Evolutionary conservation across 1,140 invertebrate genomes (phyloP).

Genomic region (Sitobion miscanthi): DNA sequence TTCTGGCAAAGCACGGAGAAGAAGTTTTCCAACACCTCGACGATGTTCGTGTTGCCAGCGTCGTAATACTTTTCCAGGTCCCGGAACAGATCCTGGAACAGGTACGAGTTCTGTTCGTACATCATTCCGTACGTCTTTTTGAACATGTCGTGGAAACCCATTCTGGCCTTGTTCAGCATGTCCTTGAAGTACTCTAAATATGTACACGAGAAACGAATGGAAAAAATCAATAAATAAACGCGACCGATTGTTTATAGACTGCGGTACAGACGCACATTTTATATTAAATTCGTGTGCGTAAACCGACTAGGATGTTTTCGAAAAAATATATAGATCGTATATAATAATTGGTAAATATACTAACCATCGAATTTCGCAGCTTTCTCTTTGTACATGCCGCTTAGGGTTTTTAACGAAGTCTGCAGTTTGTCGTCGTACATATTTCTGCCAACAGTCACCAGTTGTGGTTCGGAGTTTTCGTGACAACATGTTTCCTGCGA

Average conservation of each 20-base stretch:
- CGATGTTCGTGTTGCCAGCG: constrained; percentile 80
- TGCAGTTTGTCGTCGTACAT: constrained; percentile 48
- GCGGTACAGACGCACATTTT: too few species aligned
- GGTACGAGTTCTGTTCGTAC: constrained; percentile 90
- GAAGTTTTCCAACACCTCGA: constrained; percentile 88
- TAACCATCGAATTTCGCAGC: constrained; percentile 46
- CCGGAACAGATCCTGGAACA: constrained; percentile 90
- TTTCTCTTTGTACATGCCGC: constrained; percentile 52
- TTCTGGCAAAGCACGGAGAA: constrained; percentile 92
- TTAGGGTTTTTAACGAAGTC: constrained; percentile 26
- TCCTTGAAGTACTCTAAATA: constrained; percentile 84
- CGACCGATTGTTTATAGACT: neutral
- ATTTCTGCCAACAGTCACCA: neutral
- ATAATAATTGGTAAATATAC: neutral
- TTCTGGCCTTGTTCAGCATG: constrained; percentile 80
- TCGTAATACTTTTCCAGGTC: constrained; percentile 90
- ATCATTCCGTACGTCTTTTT: constrained; percentile 92
- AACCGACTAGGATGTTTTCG: neutral
- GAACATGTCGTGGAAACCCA: constrained; percentile 93
- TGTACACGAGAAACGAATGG: constrained; percentile 56
- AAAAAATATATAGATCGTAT: neutral
- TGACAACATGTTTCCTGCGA: constrained; percentile 41
- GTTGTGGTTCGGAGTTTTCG: constrained; percentile 37
- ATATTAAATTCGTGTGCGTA: neutral
- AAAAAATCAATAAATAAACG: neutral